phyloP scores from a whole-genome alignment of 2,888 invertebrate species.

The Leptopilina drosophilae region DNA sequence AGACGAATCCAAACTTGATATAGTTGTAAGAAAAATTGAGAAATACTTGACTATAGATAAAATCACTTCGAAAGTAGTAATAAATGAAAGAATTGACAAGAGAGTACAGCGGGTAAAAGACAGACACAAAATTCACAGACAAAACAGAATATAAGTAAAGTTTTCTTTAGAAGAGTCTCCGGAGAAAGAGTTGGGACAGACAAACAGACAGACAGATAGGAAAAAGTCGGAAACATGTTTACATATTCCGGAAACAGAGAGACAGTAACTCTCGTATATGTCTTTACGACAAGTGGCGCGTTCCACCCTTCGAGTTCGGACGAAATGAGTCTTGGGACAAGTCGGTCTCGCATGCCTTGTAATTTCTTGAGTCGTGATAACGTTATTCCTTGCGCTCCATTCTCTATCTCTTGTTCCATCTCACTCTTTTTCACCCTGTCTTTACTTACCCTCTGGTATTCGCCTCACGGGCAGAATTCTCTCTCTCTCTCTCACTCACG shows the following conservation, averaged over 20 bases:
- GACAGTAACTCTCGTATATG: conserved; percentile 35
- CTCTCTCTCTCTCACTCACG: conserved; percentile 19
- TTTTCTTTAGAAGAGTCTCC: background rate
- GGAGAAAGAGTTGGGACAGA: background rate
- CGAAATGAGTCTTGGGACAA: conserved; percentile 63
- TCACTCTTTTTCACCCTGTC: conserved; percentile 31
- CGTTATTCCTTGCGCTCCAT: conserved; percentile 26
- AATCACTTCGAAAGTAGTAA: background rate
- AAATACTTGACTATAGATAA: background rate
- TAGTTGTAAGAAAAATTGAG: background rate
- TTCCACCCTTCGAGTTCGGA: conserved; percentile 28
- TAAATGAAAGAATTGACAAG: conserved; percentile 8
- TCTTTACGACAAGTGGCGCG: conserved; percentile 36
- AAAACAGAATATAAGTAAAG: conserved; percentile 17
- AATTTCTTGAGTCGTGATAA: conserved; percentile 53
- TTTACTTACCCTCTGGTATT: conserved; percentile 6
- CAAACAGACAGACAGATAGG: conserved; percentile 7
- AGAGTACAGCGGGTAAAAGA: background rate
- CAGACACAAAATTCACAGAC: background rate
- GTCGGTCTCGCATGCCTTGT: conserved; percentile 64
- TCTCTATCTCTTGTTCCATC: conserved; percentile 28
- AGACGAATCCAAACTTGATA: background rate
- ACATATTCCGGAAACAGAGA: conserved; percentile 39
- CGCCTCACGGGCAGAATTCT: conserved; percentile 26
- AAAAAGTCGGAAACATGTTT: conserved; percentile 33